Evolutionary conservation across 2,797 vertebrate genomes (phyloP), one percentile per base, ranked within the genome.

Genomic region (Gallinago stenura): DNA sequence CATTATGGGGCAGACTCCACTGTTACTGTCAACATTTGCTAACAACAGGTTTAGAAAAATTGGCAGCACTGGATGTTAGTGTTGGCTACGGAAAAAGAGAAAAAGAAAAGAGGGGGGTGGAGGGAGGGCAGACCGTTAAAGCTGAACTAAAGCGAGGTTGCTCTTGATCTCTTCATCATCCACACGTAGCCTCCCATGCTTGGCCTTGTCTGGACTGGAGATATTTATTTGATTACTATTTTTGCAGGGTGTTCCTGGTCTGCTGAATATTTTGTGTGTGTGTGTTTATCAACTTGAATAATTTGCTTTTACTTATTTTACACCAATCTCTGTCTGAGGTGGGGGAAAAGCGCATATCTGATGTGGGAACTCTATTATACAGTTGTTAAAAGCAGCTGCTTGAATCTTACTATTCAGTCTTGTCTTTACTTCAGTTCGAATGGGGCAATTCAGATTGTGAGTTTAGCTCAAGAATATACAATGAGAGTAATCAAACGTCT

Each of bases 391-490:
- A 86, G 66, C 92, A 93, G 79, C 78, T 93, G 64, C 92, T 94
- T 85, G 77, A 93, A 81, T 89, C 62, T 64, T 83, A 15, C 41
- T 66, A 51, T 73, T 82, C 65, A 91, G 43, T 84, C 62, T 91
- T 85, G 73, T 61, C 58, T 78, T 60, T 48, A 68, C 61, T 83
- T 85, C 81, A 56, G 81, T 90, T 87, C 30, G 87, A 93, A 93
- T 73, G 69, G 60, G 76, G 82, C 68, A 73, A 80, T 91, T 92
- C 90, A 87, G 48, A 87, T 75, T 90, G 80, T 66, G 53, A 89
- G 72, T 75, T 94, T 95, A 94, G 92, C 43, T 77, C 61, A 89
- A 92, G 84, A 73, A 82, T 97, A 91, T 93, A 92, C 86, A 93
- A 88, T 90, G 82, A 94, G 58, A 26, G 81, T 96, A 97, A 94